A percentile compares a stretch with the other conserved stretches of the same genome.
Conservation (phyloP, 2,888 invertebrate species). For the Didymodactylos carnosus region DNA sequence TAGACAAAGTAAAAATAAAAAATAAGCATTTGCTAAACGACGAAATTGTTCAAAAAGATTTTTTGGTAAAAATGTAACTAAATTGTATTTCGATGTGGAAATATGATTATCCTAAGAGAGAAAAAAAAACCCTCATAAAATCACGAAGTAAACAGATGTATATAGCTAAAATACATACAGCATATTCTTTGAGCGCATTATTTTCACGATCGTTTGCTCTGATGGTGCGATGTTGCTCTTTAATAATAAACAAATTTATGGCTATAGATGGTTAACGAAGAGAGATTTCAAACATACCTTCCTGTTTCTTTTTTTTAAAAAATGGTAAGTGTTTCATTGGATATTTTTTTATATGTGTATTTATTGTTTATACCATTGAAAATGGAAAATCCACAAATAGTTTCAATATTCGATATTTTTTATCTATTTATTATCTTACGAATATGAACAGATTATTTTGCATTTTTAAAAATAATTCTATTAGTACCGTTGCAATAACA, state of each 20-base stretch:
- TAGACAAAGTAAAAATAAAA: conserved; percentile 40
- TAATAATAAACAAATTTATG: conserved; percentile 19
- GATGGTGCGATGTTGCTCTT: conserved; percentile 89
- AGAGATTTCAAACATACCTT: neutral
- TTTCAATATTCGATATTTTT: no score
- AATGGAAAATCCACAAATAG: no score
- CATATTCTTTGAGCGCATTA: conserved; percentile 91
- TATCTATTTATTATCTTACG: no score
- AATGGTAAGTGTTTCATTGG: conserved; percentile 8
- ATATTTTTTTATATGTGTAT: no score
- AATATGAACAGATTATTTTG: no score
- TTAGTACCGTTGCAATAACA: no score
- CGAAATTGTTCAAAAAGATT: conserved; percentile 63
- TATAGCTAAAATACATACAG: conserved; percentile 52
- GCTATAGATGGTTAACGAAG: no score
- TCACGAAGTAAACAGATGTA: no score
- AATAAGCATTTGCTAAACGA: conserved; percentile 63
- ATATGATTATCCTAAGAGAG: conserved; percentile 1
- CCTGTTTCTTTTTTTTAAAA: neutral
- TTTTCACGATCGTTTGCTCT: conserved; percentile 84
- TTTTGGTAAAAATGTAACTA: conserved; percentile 57
- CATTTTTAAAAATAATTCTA: no score
- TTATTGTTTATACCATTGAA: no score
- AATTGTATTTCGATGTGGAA: conserved; percentile 45
- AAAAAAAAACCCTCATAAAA: neutral